Evolutionary conservation across 2,113 vertebrate genomes (phyloP), one percentile per base, ranked within the genome.

Genomic region (Bettongia penicillata): DNA sequence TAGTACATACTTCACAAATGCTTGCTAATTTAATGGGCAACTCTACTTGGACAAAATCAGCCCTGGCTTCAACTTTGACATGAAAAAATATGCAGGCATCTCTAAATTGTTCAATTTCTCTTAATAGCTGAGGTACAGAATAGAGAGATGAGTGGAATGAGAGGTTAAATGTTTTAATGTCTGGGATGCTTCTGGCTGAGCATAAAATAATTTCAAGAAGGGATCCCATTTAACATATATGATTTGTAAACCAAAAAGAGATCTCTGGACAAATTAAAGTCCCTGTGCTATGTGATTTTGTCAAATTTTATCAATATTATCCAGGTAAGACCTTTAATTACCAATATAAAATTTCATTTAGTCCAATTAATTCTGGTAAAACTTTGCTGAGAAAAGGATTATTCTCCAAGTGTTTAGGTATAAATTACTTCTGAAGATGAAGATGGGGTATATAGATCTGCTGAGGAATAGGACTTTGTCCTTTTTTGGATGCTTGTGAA

Each of bases 401-500:
- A 77, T 94, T 55, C 96, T 55, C 68, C 43, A 97, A 96, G 96
- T 48, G 11, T 47, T 96, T 37, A 93, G 24, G 8, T 57, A 90
- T 93, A 94, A 93, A 94, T 91, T 96, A 92, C 77, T 94, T 94
- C 48, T 90, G 95, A 91, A 91, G 37, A 37, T 95, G 93, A 95
- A 95, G 77, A 16, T 92, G 68, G 0, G 48, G 49, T 90, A n/a
- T 94, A 91, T 53, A 22, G 89, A 98, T 94, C 94, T 95, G 52
- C 53, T 97, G 94, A 95, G 49, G 98, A 96, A 93, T 61, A 93
- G 0, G 94, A 91, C 95, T 97, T 96, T 95, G 53, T 84, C 77
- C 93, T 90, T 97, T 55, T 93, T 94, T 89, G 53, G 96, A 90
- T 94, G 51, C 61, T 96, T 97, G 97, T 95, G 90, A 97, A 48